Base-by-base conservation (phyloP, 2,797 vertebrate genomes). In the Urocyon cinereoargenteus region DNA sequence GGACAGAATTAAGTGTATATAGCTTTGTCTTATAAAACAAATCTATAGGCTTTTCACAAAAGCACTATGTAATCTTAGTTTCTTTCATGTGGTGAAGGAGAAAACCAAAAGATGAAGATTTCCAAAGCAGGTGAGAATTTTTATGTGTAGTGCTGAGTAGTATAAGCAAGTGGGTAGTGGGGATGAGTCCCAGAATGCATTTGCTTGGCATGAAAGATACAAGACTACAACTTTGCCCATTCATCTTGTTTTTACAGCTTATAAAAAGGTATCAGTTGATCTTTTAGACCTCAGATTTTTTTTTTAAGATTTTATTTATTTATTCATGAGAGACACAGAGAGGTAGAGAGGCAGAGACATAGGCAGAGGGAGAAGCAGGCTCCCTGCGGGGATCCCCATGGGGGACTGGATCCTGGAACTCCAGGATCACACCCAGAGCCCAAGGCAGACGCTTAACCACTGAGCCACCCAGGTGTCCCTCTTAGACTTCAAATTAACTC, bases 21-120 rank as follows among this genome's bases (percentile, higher is more conserved):
- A 88, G 40, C 24, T 94, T 81, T 70, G 34, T 91, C 86, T 94
- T 72, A 84, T 90, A 86, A 90, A 94, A 66, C 55, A 85, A 72
- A n/a, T 73, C 12, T 11, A 0, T 83, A 86, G 68, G 62, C 36
- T 79, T 94, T 92, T 45, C 72, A 3, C 21, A 70, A 31, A 89
- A 89, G 36, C 79, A 26, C 22, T 89, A 0, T 81, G 10, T 91
- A 64, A 34, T 68, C 66, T 79, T 73, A 83, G 61, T 90, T 95
- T 96, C 34, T 79, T 82, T 45, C 7, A 6, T 55, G 21, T 93
- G 55, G 40, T 86, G 68, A 95, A 94, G 36, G 75, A 87, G 51
- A 91, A 96, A 90, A 61, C 45, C 15, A 31, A 90, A 97, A 55
- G 77, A 45, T 88, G 61, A 51, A 53, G 51, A 75, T 34, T 51